Base-by-base conservation (phyloP, 2,113 vertebrate genomes). In the Dascyllus trimaculatus region DNA sequence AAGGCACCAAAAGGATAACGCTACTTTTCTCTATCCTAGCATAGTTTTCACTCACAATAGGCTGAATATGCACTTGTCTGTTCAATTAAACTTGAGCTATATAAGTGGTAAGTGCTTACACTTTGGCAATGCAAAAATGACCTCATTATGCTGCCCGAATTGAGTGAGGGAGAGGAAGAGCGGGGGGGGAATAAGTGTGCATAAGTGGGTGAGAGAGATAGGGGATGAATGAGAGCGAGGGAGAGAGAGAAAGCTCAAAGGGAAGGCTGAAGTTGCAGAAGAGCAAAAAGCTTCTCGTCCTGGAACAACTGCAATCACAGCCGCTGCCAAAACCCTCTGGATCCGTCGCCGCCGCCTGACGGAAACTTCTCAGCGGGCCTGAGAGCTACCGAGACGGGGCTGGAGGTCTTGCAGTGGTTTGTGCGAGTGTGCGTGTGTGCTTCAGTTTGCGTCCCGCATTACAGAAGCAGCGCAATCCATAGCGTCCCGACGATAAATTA, bases 301-400 rank as follows among this genome's bases (percentile, higher is more conserved):
- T 38, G 68, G 76, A 92, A 88, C 86, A 84, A 89, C 90, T 90
- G 89, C 89, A 89, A 85, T 88, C 88, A 85, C 83, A 86, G 84
- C 57, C 48, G 40, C 74, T 85, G 86, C 90, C 88, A 89, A 85
- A 82, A 51, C 40, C 85, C 80, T 68, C 75, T 32, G 78, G 87
- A 87, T 88, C 71, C 40, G 59, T 83, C 85, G 76, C 62, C 70
- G 24, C 56, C 71, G 78, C 76, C 78, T 83, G 80, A 89, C 69
- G 85, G 82, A 87, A 87, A 91, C 75, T 87, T 88, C 80, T 81
- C 88, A 89, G 83, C 85, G 69, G 80, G 82, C 85, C 76, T 73
- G 48, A 73, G 71, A 87, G 85, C 65, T 70, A 29, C 76, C 53
- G 61, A 79, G 60, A 68, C 25, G 26, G 43, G 61, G 82, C 78